Evolutionary conservation across 2,888 invertebrate species (phyloP), one percentile per base, ranked within the genome.

Genomic region (Parnassius apollo): DNA sequence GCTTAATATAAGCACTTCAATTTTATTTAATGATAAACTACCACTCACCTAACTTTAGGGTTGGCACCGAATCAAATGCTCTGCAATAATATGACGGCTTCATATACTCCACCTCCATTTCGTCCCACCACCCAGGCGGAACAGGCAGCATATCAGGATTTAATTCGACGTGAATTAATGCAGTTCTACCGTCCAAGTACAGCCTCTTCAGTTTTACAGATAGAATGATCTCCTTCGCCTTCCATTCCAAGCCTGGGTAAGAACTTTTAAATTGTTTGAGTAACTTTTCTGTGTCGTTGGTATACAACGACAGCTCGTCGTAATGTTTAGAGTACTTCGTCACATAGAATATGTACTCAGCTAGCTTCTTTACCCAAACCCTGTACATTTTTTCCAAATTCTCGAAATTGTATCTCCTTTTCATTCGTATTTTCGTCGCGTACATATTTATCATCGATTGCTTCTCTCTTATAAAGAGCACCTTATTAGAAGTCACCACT

Each of bases 341-440:
- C 50, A 76, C 76, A 61, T 80, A 82, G 46, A 71, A 87, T 35
- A 89, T 81, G 53, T 84, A 90, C 54, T 86, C 83, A 66, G 77
- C 80, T 3, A 91, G 61, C 58, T 80, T 83, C 48, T 73, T 76
- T 60, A 80, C 75, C 86, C 85, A 87, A 1, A 64, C 57, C 13
- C 71, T 75, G 12, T 70, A 63, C n/a, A 70, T 57, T 51, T 74
- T 66, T 9, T 71, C 70, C 2, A 77, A 46, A 18, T 69, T 69
- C 9, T 74, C 68, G 4, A 73, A 66, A 48, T 67, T 73, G 42
- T 75, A 71, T 25, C 61, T 55, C 53, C 71, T 74, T n/a, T 71
- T 70, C 8, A 77, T 57, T 9, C 66, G 62, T 1, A 91, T 69
- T 69, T 84, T 82, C 2, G 87, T 77, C 2, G 89, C 85, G 56